Conservation (phyloP, 2,113 vertebrate species). For the Lophotis ruficrista region DNA sequence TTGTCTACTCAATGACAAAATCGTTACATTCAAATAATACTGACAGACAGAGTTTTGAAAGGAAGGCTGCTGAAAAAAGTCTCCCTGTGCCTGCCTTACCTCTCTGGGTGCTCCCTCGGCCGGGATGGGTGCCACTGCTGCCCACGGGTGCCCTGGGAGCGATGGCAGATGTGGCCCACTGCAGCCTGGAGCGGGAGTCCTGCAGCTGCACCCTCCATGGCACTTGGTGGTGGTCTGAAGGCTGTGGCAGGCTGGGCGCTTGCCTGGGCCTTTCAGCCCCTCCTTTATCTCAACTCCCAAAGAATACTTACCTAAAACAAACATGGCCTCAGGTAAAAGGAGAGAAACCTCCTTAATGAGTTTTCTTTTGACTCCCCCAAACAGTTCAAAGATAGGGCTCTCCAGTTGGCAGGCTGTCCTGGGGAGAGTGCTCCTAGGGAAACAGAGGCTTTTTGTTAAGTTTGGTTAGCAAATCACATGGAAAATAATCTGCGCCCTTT, state of each 20-base stretch:
- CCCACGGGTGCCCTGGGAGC: background rate
- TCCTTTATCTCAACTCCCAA: background rate
- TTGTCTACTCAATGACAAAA: fast-evolving
- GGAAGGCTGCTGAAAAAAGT: background rate
- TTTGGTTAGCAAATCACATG: background rate
- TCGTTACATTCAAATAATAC: background rate
- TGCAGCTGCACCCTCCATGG: background rate
- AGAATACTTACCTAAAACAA: constrained; percentile 33
- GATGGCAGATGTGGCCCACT: background rate
- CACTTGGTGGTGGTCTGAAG: background rate
- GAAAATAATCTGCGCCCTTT: background rate
- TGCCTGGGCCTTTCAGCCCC: background rate
- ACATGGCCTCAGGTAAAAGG: constrained; percentile 10
- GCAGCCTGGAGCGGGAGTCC: background rate
- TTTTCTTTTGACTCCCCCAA: background rate
- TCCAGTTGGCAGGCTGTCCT: background rate
- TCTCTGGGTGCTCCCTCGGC: background rate
- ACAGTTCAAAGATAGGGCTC: background rate
- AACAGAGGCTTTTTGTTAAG: background rate
- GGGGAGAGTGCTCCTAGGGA: background rate
- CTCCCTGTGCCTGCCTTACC: constrained; percentile 1
- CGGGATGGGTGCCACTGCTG: background rate
- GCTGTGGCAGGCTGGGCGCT: background rate
- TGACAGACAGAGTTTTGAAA: background rate
- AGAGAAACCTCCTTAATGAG: background rate